Base-by-base conservation (phyloP, 2,888 invertebrate species). In the Noctua comes region DNA sequence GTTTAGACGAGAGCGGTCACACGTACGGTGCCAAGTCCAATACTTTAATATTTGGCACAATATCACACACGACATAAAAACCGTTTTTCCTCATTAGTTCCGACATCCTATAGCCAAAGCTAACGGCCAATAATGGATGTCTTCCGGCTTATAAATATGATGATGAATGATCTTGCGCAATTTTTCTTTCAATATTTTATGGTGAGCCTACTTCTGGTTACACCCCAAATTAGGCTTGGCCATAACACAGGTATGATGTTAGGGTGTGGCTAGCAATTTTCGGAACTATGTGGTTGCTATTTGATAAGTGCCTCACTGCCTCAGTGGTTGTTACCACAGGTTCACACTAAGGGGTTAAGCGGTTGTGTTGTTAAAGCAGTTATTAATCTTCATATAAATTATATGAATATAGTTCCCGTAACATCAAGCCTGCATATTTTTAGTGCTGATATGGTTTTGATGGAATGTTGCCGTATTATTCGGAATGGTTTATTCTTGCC, bases 51-150 rank as follows among this genome's bases (percentile, higher is more conserved):
- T 82, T 82, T 83, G 66, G 59, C 78, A 86, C 66, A 66, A 43
- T 46, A 43, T 66, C 66, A 27, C 78, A 73, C 72, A 75, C 68
- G 70, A 74, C 66, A 83, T 75, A 62, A 36, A 74, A 77, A 62
- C 62, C 72, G 74, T 84, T 86, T 86, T 73, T 84, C 84, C 72
- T 84, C 78, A 84, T 84, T 84, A 84, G 84, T 73, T n/a, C 40
- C 27, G 86, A 75, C 84, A 66, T 78, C 73, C 36, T 66, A 73
- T 62, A 74, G 73, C 66, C 24, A 68, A 64, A 76, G 87, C 83
- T 65, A 78, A 86, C 78, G 78, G 46, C 74, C 71, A 66, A 78
- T 83, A 84, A 84, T 77, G 78, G 84, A 75, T 57, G 87, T 65
- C 36, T 83, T 86, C 65, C 72, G 74, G 48, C 84, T 86, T 75